Evolutionary conservation across 53 echinoderm and acorn worm species (phyloP).

Genomic region (Crossaster papposus): DNA sequence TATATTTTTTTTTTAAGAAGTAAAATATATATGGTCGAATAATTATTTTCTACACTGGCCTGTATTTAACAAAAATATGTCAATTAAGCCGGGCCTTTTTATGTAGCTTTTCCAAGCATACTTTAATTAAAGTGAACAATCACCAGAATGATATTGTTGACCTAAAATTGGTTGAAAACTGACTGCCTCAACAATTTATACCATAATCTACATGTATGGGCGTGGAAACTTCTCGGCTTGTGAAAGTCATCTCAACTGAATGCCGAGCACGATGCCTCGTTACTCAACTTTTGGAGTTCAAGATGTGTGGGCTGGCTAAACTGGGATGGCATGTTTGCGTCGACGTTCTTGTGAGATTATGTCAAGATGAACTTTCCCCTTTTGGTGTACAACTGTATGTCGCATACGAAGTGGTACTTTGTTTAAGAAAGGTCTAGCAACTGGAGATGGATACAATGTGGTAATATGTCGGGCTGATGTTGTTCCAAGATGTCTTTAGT

Average conservation of each 20-base stretch:
- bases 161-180: not conserved
- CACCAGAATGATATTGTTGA: too few species aligned
- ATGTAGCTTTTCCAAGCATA: too few species aligned
- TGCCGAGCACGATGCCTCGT: not conserved
- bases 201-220: not conserved
- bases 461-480: not conserved
- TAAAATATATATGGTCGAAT: too few species aligned
- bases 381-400: not conserved
- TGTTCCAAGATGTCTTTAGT: not conserved
- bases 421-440: not conserved
- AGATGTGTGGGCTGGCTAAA: not conserved
- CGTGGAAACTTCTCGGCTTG: not conserved
- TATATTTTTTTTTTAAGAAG: too few species aligned
- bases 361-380: not conserved
- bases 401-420: not conserved
- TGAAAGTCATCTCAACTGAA: not conserved
- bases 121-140: too few species aligned
- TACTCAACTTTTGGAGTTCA: not conserved
- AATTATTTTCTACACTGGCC: too few species aligned
- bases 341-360: not conserved
- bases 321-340: not conserved
- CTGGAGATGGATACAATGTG: not conserved
- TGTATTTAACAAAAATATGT: too few species aligned
- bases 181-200: not conserved
- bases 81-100: too few species aligned